Conservation (phyloP, 2,113 vertebrate genomes). For the Cyanistes caeruleus region DNA sequence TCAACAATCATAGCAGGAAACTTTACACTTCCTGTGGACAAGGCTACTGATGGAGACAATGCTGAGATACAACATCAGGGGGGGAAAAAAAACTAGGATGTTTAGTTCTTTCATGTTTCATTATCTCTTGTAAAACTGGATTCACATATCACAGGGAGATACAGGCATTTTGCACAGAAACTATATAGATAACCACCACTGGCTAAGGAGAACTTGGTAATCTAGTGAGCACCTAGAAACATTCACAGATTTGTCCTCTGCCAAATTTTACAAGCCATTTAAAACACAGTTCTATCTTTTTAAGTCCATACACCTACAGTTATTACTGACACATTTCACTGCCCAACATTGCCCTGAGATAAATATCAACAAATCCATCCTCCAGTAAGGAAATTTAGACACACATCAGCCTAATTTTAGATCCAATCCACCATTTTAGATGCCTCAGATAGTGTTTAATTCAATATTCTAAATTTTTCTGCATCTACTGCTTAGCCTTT, state of each 20-base stretch:
- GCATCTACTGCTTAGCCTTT: not conserved
- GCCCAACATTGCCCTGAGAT: not conserved
- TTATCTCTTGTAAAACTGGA: conserved; percentile 16
- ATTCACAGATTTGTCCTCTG: not conserved
- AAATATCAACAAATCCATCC: not conserved
- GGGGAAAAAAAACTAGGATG: not conserved
- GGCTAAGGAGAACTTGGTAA: not conserved
- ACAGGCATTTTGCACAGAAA: not conserved
- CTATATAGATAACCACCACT: not conserved
- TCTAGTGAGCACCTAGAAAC: not conserved
- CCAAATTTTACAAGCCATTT: not conserved
- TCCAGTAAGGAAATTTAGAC: not conserved
- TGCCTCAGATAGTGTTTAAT: not conserved
- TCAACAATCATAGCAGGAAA: conserved; percentile 69
- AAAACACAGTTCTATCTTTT: not conserved
- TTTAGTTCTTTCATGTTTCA: conserved; percentile 15
- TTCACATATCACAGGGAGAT: not conserved
- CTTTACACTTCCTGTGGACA: conserved; percentile 56
- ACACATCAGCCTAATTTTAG: not conserved
- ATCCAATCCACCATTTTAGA: not conserved
- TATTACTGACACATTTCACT: not conserved
- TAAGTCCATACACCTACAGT: not conserved
- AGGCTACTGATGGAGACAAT: conserved; percentile 46
- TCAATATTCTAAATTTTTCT: not conserved
- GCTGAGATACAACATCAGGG: not conserved